These are phyloP conservation scores for Zoanthus sociatus DNA, from an alignment of 92 coral and sea anemone genomes.

Conservation along the genomic window DNA sequence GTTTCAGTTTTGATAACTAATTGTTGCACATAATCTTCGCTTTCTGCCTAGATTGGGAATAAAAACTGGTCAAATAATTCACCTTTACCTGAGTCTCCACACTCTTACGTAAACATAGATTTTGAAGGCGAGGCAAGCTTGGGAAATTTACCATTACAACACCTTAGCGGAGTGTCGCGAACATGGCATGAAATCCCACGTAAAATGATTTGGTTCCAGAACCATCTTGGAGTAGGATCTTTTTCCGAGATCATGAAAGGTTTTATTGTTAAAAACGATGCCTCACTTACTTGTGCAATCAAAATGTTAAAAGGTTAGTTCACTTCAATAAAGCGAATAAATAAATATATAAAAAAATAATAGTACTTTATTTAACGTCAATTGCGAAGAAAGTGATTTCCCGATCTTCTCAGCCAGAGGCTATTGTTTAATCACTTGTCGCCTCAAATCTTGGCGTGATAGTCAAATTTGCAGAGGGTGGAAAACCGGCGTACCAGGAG, in stretches of 20 bases:
- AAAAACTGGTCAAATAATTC: background rate
- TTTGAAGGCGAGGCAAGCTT: background rate
- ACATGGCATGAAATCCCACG: slow-evolving; percentile 44
- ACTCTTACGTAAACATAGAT: slow-evolving; percentile 24
- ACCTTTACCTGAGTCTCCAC: background rate
- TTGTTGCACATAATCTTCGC: background rate
- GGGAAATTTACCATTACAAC: background rate
- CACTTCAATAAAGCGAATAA: no score
- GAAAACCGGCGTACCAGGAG: no score
- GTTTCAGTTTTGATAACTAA: no score
- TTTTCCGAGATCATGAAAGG: slow-evolving; percentile 20
- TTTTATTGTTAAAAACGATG: background rate
- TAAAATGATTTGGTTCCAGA: slow-evolving; percentile 21
- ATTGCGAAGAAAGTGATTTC: no score
- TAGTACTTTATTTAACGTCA: no score
- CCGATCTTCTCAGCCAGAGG: no score
- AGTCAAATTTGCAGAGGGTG: no score
- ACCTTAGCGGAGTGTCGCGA: background rate
- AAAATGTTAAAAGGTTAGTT: slow-evolving; percentile 44
- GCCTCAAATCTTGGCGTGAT: no score
- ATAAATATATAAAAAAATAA: background rate
- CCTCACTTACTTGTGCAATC: slow-evolving; percentile 30
- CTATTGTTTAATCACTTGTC: no score
- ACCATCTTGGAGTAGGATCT: slow-evolving; percentile 26
- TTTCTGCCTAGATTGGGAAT: background rate